Base-by-base conservation (phyloP, 2,797 vertebrate species). In the Hipposideros larvatus region DNA sequence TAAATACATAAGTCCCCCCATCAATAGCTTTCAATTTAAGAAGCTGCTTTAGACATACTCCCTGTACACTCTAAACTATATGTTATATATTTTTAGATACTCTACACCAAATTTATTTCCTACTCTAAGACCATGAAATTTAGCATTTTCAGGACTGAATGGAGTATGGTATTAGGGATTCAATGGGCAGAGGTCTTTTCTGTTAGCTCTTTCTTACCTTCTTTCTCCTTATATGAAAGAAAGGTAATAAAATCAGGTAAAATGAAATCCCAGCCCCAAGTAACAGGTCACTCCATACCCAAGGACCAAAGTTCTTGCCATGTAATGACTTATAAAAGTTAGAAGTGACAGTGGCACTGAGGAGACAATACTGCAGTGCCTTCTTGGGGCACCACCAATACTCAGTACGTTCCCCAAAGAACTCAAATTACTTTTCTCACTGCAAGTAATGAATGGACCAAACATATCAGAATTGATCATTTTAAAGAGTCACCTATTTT, bases 41-140 rank as follows among this genome's bases (percentile, higher is more conserved):
- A 37, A 75, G n/a, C 53, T 92, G 21, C 51, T 83, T 90, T 85
- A 96, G 14, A 91, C n/a, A 37, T 46, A 15, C 16, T 87, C n/a
- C 71, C 79, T 95, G 24, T 55, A 57, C 7, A 87, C 18, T 37
- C 43, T 71, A 28, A 70, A 88, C n/a, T 71, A 22, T 31, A 84
- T 22, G 5, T 48, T 82, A 85, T 21, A 31, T 82, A 73, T 70
- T 59, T 87, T 87, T 65, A 93, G 43, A 90, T 92, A 91, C 94
- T 77, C 53, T 73, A 65, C 0, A 87, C 28, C 48, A 85, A 82
- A 86, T 95, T 95, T 92, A 80, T 78, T 86, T 84, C 84, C 63
- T 89, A 75, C 5, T 71, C 48, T 79, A 86, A 82, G 34, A 79
- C 21, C 16, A 37, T 53, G 24, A 55, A 90, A 86, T 89, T 51